Conservation (phyloP, 1,140 invertebrate genomes). For the Lordiphosa stackelbergi region DNA sequence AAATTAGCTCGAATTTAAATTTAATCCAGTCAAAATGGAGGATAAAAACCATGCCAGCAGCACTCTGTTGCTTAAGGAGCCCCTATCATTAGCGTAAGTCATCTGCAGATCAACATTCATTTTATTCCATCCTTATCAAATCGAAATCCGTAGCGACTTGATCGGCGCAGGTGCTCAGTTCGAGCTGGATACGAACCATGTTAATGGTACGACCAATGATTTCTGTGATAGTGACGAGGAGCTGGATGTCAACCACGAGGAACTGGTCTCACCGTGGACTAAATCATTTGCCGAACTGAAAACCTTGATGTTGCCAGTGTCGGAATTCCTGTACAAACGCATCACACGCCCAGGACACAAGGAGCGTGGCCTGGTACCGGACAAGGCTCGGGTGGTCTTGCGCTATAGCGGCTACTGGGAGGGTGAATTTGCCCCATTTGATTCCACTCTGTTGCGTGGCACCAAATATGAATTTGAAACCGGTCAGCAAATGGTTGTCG, state of each 20-base stretch:
- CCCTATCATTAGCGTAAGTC: slow-evolving; percentile 45
- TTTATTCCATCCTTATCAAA: background rate
- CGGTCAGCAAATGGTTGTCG: slow-evolving; percentile 78
- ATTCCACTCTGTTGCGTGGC: slow-evolving; percentile 81
- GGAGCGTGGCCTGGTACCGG: slow-evolving; percentile 76
- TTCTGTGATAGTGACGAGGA: slow-evolving; percentile 34
- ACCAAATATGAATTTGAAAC: slow-evolving; percentile 77
- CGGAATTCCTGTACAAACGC: slow-evolving; percentile 52
- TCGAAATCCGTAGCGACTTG: slow-evolving; percentile 36
- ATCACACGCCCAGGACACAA: slow-evolving; percentile 79
- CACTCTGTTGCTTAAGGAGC: slow-evolving; percentile 44
- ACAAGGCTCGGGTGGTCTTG: slow-evolving; percentile 79
- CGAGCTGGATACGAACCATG: too few species aligned
- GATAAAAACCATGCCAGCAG: background rate
- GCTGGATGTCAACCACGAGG: slow-evolving; percentile 19
- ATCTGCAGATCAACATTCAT: background rate
- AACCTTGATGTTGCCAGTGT: slow-evolving; percentile 40
- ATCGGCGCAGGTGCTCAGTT: slow-evolving; percentile 51
- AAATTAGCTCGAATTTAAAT: too few species aligned
- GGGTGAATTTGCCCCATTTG: slow-evolving; percentile 83
- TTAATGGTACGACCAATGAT: slow-evolving; percentile 47
- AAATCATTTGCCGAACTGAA: slow-evolving; percentile 59
- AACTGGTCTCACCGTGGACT: slow-evolving; percentile 58
- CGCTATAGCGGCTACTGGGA: slow-evolving; percentile 85
- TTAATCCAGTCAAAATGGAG: slow-evolving; percentile 20